Conservation (phyloP, 1,140 invertebrate genomes). For the Neocloeon triangulifer region DNA sequence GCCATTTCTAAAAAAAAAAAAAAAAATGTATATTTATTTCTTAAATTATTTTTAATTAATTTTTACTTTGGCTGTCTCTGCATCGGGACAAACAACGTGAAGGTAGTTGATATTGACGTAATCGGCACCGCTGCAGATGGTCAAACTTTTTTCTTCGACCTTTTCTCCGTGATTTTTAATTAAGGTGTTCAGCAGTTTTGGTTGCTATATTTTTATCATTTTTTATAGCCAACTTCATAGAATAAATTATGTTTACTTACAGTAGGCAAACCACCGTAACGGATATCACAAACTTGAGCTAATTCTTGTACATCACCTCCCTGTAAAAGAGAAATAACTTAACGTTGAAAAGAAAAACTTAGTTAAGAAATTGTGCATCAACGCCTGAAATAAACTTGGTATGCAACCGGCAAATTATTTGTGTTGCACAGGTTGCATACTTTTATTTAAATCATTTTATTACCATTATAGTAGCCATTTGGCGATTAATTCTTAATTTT, state of each 20-base stretch:
- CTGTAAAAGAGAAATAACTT: too few relatives aligned
- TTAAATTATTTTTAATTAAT: too few relatives aligned
- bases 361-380: too few relatives aligned
- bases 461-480: too few relatives aligned
- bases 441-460: too few relatives aligned
- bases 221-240: not conserved
- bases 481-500: not conserved
- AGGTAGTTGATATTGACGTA: constrained; percentile 41
- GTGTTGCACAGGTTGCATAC: too few relatives aligned
- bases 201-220: constrained; percentile 22
- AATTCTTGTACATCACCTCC: constrained; percentile 33
- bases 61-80: constrained; percentile 32
- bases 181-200: constrained; percentile 25
- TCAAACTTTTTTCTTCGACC: constrained; percentile 34
- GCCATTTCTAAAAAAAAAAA: constrained; percentile 63
- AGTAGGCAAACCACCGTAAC: constrained; percentile 22
- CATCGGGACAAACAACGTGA: constrained; percentile 32
- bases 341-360: too few relatives aligned
- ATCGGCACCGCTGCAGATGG: constrained; percentile 40
- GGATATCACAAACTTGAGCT: constrained; percentile 33
- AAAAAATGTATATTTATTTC: constrained; percentile 15
- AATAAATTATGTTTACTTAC: constrained; percentile 10
- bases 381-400: too few relatives aligned
- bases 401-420: too few relatives aligned
- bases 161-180: constrained; percentile 18